phyloP scores from a whole-genome alignment of 2,888 invertebrate genomes.

The Monopis laevigella region DNA sequence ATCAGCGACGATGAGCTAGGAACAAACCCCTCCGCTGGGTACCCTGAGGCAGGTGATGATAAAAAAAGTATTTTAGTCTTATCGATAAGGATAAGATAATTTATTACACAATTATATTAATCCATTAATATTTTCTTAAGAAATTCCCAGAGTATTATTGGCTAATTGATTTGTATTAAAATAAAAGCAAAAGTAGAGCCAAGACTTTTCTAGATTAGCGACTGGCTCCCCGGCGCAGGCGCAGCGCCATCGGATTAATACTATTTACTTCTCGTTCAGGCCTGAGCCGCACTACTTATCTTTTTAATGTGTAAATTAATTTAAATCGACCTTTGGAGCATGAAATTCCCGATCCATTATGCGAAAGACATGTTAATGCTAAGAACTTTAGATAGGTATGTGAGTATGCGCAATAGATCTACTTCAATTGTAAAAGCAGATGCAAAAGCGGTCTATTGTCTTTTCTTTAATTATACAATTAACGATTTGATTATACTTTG shows the following conservation, averaged over 20 bases:
- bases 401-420: constrained; percentile 6
- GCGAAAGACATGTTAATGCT: constrained; percentile 48
- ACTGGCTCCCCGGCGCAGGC: constrained; percentile 17
- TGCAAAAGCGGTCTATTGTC: neutral
- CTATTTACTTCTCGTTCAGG: constrained; percentile 44
- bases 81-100: too few species aligned
- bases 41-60: too few species aligned
- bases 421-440: constrained; percentile 3
- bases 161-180: too few species aligned
- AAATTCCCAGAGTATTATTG: too few species aligned
- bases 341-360: constrained; percentile 59
- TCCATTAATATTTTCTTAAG: too few species aligned
- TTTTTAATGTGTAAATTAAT: constrained; percentile 59
- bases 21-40: too few species aligned
- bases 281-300: constrained; percentile 33
- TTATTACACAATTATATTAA: too few species aligned
- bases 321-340: constrained; percentile 51
- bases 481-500: too few species aligned
- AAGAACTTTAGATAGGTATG: constrained; percentile 13
- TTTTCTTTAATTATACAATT: too few species aligned
- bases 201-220: neutral
- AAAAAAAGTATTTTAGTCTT: too few species aligned
- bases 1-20: too few species aligned
- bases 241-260: constrained; percentile 41
- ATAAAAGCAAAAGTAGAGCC: too few species aligned